Percentiles rank a stretch among this genome's conserved stretches.
Conservation (phyloP, 2,888 invertebrate genomes). For the Acanthopleura granulata region DNA sequence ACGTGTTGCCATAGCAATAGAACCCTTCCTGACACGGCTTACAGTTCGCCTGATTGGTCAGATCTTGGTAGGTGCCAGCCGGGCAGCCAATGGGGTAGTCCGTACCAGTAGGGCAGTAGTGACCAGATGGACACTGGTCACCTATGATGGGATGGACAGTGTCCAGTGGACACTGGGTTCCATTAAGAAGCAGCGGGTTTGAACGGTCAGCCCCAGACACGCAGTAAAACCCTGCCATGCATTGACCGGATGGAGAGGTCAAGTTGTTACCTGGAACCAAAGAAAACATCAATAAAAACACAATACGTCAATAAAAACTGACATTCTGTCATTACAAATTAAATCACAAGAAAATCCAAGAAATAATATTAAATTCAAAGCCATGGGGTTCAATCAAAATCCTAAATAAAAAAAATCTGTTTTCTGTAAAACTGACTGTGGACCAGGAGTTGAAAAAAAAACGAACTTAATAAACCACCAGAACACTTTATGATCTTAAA, state of each 20-base stretch:
- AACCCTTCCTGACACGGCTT: conserved; percentile 61
- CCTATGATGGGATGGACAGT: conserved; percentile 64
- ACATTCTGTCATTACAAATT: too few species aligned
- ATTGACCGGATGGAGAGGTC: conserved; percentile 53
- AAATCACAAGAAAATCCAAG: too few species aligned
- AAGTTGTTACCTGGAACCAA: conserved; percentile 47
- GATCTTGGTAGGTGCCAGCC: conserved; percentile 62
- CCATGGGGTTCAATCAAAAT: too few species aligned
- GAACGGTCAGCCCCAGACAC: conserved; percentile 52
- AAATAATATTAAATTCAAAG: too few species aligned
- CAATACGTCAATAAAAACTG: too few species aligned
- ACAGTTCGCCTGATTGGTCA: conserved; percentile 56
- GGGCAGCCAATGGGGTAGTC: conserved; percentile 61
- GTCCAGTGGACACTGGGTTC: conserved; percentile 58
- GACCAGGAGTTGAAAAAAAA: too few species aligned
- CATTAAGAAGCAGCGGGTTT: conserved; percentile 61
- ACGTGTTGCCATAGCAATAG: conserved; percentile 61
- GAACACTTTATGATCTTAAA: too few species aligned
- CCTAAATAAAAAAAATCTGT: too few species aligned
- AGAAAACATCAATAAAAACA: conserved; percentile 8
- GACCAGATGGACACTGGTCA: conserved; percentile 58
- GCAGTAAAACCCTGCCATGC: conserved; percentile 58
- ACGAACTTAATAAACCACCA: too few species aligned
- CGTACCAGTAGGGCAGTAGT: conserved; percentile 58
- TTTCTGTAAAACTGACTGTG: too few species aligned